Conservation (phyloP, 2,797 vertebrate genomes). For the Hapalemur alaotrensis region DNA sequence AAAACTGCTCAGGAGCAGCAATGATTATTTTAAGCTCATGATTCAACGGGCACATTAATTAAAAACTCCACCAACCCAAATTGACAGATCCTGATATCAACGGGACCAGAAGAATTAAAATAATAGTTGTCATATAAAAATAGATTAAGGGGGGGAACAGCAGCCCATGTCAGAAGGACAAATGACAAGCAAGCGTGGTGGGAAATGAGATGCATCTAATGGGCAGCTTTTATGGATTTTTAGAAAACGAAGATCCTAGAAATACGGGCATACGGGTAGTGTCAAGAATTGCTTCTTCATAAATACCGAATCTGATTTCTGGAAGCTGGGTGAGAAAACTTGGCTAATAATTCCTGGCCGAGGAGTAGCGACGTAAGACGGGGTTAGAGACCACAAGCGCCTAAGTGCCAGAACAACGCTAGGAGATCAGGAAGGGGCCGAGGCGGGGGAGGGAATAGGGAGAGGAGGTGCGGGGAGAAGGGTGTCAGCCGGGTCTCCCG, state of each 20-base stretch:
- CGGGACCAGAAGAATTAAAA: slow-evolving; percentile 66
- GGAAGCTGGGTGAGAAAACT: slow-evolving; percentile 43
- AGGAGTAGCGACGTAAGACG: background rate
- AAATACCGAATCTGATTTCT: slow-evolving; percentile 40
- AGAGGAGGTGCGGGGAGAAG: background rate
- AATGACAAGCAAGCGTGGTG: slow-evolving; percentile 19
- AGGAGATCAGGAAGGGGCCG: background rate
- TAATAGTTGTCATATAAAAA: slow-evolving; percentile 71
- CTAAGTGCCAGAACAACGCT: slow-evolving; percentile 7
- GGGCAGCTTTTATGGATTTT: background rate
- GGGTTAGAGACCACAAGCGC: background rate
- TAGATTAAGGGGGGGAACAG: slow-evolving; percentile 43
- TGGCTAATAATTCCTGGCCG: slow-evolving; percentile 1
- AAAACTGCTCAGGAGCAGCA: slow-evolving; percentile 68
- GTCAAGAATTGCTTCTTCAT: slow-evolving; percentile 35
- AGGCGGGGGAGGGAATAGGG: background rate
- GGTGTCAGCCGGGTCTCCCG: background rate
- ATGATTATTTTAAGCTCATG: slow-evolving; percentile 77
- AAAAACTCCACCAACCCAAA: slow-evolving; percentile 75
- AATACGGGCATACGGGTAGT: background rate
- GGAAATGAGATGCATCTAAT: slow-evolving; percentile 30
- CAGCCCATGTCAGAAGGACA: slow-evolving; percentile 48
- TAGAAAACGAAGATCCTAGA: slow-evolving; percentile 30
- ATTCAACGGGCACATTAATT: slow-evolving; percentile 77
- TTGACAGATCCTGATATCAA: slow-evolving; percentile 73